Evolutionary conservation across 2,797 vertebrate species (phyloP).

Genomic region (Anolis apletophallus): DNA sequence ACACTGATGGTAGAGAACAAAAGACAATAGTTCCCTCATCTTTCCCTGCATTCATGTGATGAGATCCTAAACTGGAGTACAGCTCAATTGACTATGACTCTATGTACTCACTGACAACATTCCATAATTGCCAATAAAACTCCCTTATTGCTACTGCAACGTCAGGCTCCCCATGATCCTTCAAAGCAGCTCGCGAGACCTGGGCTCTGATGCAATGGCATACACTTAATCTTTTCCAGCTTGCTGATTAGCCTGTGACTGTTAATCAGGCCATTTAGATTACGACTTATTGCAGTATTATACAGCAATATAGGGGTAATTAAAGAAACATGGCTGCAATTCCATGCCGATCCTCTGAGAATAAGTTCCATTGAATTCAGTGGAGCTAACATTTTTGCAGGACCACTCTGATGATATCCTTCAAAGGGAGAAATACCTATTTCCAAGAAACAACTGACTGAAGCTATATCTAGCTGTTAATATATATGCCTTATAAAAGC

Average conservation of each 20-base stretch:
- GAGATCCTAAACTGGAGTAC: not conserved
- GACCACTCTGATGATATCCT: not conserved
- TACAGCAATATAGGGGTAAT: not conserved
- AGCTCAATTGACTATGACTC: not conserved
- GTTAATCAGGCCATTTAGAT: conserved; percentile 19
- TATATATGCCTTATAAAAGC: not conserved
- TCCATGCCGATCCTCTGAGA: not conserved
- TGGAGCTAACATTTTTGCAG: not conserved
- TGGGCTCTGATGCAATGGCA: not conserved
- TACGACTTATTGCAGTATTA: not conserved
- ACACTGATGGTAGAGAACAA: no score
- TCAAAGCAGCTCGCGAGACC: not conserved
- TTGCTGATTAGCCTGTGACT: fast-evolving
- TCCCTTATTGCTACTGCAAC: not conserved
- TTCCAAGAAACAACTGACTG: not conserved
- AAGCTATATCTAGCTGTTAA: not conserved
- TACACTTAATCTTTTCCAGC: not conserved
- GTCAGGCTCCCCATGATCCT: not conserved
- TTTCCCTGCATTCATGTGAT: no score
- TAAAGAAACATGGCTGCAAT: not conserved
- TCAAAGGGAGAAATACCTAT: not conserved
- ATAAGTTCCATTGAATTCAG: not conserved
- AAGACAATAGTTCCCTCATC: no score
- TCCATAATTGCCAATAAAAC: not conserved
- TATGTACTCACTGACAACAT: not conserved